Base-by-base conservation (phyloP, 2,888 invertebrate species). In the Lysandra bellargus region DNA sequence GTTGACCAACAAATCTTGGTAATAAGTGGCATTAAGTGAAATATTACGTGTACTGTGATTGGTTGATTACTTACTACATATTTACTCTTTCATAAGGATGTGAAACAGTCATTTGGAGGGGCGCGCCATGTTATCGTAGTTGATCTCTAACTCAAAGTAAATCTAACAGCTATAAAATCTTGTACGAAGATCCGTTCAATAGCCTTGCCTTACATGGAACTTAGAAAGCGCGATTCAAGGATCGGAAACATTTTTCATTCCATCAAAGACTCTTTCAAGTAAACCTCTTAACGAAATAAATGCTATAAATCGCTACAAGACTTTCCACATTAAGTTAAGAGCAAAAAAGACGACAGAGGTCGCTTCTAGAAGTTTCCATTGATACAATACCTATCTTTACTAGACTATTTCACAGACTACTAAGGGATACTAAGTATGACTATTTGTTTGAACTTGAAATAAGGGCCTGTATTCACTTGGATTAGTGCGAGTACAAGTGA, bases 241-340 rank as follows among this genome's bases (percentile, higher is more conserved):
- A 44, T 23, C 40, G 74, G 17, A 80, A 78, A 79, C 53, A 74
- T 40, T 61, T 60, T 44, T 75, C 79, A 78, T 79, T 85, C 82
- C 81, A 81, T 83, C 83, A 79, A 86, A 88, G 87, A 85, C 88
- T 90, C 90, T 91, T 90, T 87, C 82, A 86, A 84, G 82, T 89
- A 89, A 92, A 88, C 89, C 89, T 90, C 90, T 91, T 89, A 89
- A 83, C 86, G 87, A 89, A 89, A 89, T 91, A 91, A 91, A 91
- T 87, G 87, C 84, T 88, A 91, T 89, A 91, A 91, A 92, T 92
- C 88, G 81, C 87, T 87, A 87, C 88, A 90, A 91, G 84, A 86
- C 88, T 87, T 85, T 87, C 88, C 91, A 89, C 89, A 91, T 92
- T 90, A 91, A 91, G 88, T 90, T 91, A 91, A 92, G 91, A 92